Evolutionary conservation across 2,888 invertebrate species (phyloP).

Genomic region (Euplexia lucipara): DNA sequence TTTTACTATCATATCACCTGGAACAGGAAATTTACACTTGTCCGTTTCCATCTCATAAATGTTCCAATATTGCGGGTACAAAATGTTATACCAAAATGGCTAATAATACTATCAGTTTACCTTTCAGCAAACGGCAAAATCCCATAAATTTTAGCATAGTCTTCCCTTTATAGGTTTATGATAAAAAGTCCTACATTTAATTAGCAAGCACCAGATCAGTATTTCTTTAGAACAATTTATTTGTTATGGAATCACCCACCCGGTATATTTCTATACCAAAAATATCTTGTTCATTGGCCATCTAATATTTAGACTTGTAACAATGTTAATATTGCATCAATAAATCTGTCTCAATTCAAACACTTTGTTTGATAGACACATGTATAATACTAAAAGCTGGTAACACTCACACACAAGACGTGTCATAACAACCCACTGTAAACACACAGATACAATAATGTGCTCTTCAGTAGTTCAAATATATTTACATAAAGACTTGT

Average conservation of each 20-base stretch:
- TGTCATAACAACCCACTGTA: constrained; percentile 31
- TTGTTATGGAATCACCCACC: not conserved
- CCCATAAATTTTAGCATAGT: not conserved
- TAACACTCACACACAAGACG: constrained; percentile 36
- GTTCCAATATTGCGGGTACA: not conserved
- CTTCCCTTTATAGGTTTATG: too few species aligned
- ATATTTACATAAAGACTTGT: constrained; percentile 24
- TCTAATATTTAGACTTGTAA: not conserved
- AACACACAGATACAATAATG: constrained; percentile 14
- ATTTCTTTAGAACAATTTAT: not conserved
- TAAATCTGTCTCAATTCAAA: constrained; percentile 14
- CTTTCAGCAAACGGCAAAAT: not conserved
- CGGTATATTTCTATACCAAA: not conserved
- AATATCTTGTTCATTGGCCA: not conserved
- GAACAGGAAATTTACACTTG: not conserved
- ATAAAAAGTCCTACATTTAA: not conserved
- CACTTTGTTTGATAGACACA: constrained; percentile 15
- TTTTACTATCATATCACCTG: not conserved
- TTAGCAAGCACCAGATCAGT: not conserved
- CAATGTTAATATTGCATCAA: constrained; percentile 7
- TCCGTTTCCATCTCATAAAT: not conserved
- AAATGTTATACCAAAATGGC: not conserved
- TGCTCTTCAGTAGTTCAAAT: constrained; percentile 7
- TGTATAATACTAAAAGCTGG: constrained; percentile 27
- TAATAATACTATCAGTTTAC: not conserved